Evolutionary conservation across 2,888 invertebrate species (phyloP), one percentile per base, ranked within the genome.

Genomic region (Crioceris asparagi): DNA sequence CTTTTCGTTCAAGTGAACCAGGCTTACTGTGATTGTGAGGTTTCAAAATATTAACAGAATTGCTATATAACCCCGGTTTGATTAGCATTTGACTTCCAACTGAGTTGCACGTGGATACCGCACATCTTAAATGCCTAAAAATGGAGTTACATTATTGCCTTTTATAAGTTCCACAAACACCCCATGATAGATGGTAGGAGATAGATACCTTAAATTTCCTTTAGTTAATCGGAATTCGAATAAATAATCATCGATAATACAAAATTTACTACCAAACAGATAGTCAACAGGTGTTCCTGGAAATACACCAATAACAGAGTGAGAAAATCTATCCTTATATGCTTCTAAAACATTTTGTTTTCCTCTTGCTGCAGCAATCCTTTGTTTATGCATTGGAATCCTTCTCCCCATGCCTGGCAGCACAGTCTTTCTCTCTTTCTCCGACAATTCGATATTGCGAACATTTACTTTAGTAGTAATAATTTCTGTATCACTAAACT

Each of bases 141-240:
- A 26, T 10, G 29, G 35, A 27, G 19, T 32, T 29, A 19, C 12
- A 21, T 17, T 19, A 42, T 26, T 25, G 38, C 26, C 17, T 15
- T 27, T n/a, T 16, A n/a, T n/a, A n/a, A n/a, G n/a, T n/a, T n/a
- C n/a, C n/a, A n/a, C n/a, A n/a, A n/a, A n/a, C n/a, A n/a, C n/a
- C n/a, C n/a, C n/a, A n/a, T n/a, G n/a, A n/a, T n/a, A n/a, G n/a
- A n/a, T n/a, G n/a, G n/a, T n/a, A n/a, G n/a, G n/a, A n/a, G 4
- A 32, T 31, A 44, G 40, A 44, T 42, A 56, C 56, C 57, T 50
- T n/a, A 45, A 32, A 33, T 44, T 40, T 10, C 49, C 47, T 47
- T 60, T 60, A 8, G 49, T 41, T 10, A 62, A 45, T 26, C 61
- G 49, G 37, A 51, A 53, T 29, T 57, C 56, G 38, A 58, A 62